Evolutionary conservation across 2,113 vertebrate genomes (phyloP).

Genomic region (Catharus minimus): DNA sequence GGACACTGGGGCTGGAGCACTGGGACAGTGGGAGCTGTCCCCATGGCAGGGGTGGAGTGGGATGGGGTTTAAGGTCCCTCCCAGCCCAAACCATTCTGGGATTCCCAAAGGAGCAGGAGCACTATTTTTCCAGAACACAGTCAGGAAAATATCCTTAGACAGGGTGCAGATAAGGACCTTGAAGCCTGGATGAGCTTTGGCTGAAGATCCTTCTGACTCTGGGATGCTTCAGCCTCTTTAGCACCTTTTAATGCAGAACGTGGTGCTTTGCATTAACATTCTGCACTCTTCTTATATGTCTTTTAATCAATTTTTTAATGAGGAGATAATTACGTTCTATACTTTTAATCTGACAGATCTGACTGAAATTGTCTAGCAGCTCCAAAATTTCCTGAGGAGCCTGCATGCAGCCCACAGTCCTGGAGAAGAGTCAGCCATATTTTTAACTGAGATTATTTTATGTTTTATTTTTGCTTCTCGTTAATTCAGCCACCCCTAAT

Average conservation of each 20-base stretch:
- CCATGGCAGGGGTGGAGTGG: fast-evolving
- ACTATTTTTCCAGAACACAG: background rate
- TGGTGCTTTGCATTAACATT: constrained; percentile 10
- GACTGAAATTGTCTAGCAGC: background rate
- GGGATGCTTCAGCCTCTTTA: background rate
- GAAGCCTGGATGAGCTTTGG: background rate
- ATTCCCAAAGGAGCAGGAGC: background rate
- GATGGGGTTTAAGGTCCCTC: fast-evolving
- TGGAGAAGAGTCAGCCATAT: background rate
- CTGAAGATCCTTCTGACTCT: background rate
- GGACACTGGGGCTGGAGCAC: background rate
- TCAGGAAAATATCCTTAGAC: background rate
- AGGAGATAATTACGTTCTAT: background rate
- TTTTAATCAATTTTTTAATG: constrained; percentile 33
- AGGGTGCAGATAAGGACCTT: background rate
- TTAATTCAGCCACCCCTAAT: background rate
- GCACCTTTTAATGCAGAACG: background rate
- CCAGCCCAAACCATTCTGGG: background rate
- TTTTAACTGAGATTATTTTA: background rate
- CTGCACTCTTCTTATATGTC: background rate
- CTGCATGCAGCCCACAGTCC: background rate
- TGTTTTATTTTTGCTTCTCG: fast-evolving
- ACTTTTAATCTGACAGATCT: constrained; percentile 15
- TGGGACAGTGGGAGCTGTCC: fast-evolving
- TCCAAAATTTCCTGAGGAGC: background rate